A percentile compares a stretch with the other conserved stretches of the same genome.
Conservation (phyloP, 2,797 vertebrate species). For the Taeniopygia guttata region DNA sequence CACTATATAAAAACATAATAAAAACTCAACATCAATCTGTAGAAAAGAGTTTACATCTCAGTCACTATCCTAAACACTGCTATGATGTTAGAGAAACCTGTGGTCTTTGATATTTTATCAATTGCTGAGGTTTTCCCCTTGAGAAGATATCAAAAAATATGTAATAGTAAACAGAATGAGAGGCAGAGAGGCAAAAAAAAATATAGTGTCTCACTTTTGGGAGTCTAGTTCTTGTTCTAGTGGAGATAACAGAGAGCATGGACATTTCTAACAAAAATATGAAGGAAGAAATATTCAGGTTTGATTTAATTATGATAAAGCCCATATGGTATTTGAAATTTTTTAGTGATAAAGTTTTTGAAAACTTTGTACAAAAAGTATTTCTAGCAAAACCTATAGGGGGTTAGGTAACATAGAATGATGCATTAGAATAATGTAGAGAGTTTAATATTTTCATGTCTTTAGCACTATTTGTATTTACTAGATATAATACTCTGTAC, state of each 20-base stretch:
- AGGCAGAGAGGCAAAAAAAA: neutral
- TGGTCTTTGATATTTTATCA: neutral
- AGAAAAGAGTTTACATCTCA: neutral
- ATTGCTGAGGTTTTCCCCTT: neutral
- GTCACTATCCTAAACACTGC: neutral
- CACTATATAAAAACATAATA: neutral
- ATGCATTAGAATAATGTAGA: neutral
- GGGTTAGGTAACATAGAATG: accelerated
- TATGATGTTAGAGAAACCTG: neutral
- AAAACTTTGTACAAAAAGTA: neutral
- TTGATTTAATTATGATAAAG: neutral
- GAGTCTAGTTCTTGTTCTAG: neutral
- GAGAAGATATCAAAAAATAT: neutral
- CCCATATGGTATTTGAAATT: neutral
- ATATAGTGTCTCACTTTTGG: neutral
- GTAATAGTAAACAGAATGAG: neutral
- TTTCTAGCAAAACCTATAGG: neutral
- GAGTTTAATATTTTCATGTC: neutral
- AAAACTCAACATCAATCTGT: neutral
- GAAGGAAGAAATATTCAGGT: neutral
- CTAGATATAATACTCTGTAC: neutral
- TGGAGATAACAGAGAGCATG: neutral
- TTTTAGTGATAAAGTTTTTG: neutral
- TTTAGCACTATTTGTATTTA: neutral
- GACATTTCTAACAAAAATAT: neutral